phyloP scores from a whole-genome alignment of 2,888 invertebrate species.

The Branchinecta sandiegonensis region DNA sequence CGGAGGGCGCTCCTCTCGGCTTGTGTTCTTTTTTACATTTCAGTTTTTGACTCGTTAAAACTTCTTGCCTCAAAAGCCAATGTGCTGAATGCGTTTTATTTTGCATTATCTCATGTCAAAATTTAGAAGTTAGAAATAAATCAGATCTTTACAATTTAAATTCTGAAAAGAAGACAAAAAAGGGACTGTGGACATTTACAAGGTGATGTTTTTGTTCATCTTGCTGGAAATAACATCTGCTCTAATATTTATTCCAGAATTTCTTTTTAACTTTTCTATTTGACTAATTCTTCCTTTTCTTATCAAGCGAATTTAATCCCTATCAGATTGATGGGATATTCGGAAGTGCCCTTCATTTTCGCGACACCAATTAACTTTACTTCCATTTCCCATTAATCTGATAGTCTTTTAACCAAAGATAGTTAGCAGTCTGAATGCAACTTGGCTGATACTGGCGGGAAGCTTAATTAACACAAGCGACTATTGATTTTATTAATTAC shows the following conservation, averaged over 20 bases:
- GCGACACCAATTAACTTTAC: not conserved
- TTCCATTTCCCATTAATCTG: constrained; percentile 14
- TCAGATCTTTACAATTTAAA: too few relatives aligned
- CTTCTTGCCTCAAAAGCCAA: too few relatives aligned
- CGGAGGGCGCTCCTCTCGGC: constrained; percentile 1
- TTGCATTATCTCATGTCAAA: too few relatives aligned
- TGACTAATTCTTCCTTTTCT: not conserved
- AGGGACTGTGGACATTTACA: constrained; percentile 17
- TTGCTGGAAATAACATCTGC: not conserved
- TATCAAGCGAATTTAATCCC: not conserved
- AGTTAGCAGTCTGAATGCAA: not conserved
- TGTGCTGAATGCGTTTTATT: too few relatives aligned
- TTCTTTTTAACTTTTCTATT: not conserved
- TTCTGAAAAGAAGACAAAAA: constrained; percentile 20
- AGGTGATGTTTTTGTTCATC: constrained; percentile 15
- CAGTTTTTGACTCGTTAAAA: too few relatives aligned
- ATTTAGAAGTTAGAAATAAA: too few relatives aligned
- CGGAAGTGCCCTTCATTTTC: constrained; percentile 3
- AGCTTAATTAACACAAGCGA: too few relatives aligned
- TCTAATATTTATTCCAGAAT: not conserved
- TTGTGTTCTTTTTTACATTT: too few relatives aligned
- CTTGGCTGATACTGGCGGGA: too few relatives aligned
- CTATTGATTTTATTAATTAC: too few relatives aligned
- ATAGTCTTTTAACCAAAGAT: not conserved
- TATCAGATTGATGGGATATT: constrained; percentile 15